These are phyloP conservation scores for Spilarctia lutea DNA, from an alignment of 2,888 invertebrate species.

Conservation along the genomic window DNA sequence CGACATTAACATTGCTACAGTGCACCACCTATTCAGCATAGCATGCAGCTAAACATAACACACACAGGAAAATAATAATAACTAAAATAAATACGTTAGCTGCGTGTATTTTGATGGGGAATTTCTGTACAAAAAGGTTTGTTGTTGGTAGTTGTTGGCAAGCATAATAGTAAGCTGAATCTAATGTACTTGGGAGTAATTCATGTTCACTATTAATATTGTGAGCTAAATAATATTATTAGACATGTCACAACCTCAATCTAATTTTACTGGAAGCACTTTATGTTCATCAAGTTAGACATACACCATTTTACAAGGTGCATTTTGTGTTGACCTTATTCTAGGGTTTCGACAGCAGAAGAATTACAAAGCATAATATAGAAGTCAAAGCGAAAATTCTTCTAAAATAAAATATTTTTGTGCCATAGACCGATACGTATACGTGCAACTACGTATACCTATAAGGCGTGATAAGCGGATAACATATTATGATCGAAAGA, in stretches of 20 bases:
- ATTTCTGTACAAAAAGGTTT: neutral
- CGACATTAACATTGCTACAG: constrained; percentile 56
- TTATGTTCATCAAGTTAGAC: too few species aligned
- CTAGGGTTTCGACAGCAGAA: neutral
- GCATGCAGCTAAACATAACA: neutral
- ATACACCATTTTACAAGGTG: neutral
- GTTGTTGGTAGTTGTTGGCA: neutral
- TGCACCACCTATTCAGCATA: neutral
- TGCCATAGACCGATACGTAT: neutral
- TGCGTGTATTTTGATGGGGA: neutral
- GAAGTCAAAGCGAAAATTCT: neutral
- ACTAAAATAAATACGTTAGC: neutral
- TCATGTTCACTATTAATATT: neutral
- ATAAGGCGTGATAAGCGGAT: constrained; percentile 3
- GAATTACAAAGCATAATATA: neutral
- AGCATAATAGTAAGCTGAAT: neutral
- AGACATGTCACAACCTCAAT: neutral
- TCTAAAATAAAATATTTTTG: neutral
- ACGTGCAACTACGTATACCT: constrained; percentile 1
- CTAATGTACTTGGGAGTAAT: neutral
- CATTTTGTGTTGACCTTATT: neutral
- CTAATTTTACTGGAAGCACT: too few species aligned
- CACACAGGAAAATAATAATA: neutral
- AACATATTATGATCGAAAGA: neutral
- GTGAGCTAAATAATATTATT: neutral